A percentile compares a stretch with the other conserved stretches of the same genome.
Evolutionary conservation across 23 tunicate genomes (phyloP).

Genomic region (Trididemnum nubilum): DNA sequence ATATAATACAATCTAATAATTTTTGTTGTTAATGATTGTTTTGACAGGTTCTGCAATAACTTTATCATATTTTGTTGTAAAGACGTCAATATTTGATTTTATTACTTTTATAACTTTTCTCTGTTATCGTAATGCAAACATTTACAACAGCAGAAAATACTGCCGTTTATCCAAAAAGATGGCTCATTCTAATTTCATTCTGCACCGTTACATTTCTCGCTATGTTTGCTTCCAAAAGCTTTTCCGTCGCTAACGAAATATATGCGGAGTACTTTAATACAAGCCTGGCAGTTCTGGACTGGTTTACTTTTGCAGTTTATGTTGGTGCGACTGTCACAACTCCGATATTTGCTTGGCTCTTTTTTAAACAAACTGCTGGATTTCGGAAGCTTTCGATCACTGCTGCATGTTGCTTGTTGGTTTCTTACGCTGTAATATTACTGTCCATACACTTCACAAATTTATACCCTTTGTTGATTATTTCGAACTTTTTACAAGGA

Average conservation of each 20-base stretch:
- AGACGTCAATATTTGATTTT: too few relatives aligned
- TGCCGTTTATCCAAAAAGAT: background rate
- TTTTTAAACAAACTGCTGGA: background rate
- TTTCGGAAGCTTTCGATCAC: background rate
- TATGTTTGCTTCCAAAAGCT: background rate
- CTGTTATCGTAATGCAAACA: too few relatives aligned
- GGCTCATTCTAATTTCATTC: background rate
- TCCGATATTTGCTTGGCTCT: background rate
- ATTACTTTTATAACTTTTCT: too few relatives aligned
- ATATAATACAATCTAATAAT: too few relatives aligned
- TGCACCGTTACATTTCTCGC: background rate
- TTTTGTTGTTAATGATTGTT: too few relatives aligned
- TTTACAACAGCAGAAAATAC: background rate
- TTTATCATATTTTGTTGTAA: too few relatives aligned
- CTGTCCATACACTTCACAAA: background rate
- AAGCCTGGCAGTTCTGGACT: background rate
- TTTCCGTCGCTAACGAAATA: background rate
- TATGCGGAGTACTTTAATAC: background rate
- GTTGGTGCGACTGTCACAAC: background rate
- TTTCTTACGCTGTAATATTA: background rate
- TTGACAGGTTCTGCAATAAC: too few relatives aligned
- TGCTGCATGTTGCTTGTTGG: background rate
- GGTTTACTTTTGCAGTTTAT: background rate
- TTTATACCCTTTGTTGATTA: background rate
- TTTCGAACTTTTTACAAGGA: background rate